Conservation (phyloP, 2,797 vertebrate genomes). For the Nothura maculosa region DNA sequence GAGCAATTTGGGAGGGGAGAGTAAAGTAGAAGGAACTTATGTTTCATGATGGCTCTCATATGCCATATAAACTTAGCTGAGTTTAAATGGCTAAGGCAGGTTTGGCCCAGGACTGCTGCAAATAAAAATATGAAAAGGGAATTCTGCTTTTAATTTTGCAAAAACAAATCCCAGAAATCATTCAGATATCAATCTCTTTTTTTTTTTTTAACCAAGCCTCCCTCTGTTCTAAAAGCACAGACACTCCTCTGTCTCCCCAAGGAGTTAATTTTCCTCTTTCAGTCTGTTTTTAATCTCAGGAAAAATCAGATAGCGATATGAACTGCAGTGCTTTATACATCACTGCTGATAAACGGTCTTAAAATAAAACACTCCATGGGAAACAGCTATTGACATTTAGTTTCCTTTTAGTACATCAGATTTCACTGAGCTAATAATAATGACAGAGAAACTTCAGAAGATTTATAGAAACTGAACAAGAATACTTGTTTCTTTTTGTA, state of each 20-base stretch:
- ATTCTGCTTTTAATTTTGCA: constrained; percentile 35
- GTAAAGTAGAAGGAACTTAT: constrained; percentile 42
- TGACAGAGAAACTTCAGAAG: not conserved
- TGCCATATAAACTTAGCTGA: constrained; percentile 30
- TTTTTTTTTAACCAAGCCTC: constrained; percentile 6
- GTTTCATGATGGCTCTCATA: constrained; percentile 1
- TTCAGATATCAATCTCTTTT: not conserved
- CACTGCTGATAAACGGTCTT: not conserved
- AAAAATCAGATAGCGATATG: not conserved
- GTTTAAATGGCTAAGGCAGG: not conserved
- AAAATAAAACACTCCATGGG: not conserved
- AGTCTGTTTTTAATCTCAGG: not conserved
- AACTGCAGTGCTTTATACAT: not conserved
- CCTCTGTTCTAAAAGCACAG: not conserved
- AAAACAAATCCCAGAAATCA: not conserved
- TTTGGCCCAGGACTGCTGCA: not conserved
- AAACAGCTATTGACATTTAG: not conserved
- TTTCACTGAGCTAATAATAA: not conserved
- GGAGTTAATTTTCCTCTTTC: not conserved
- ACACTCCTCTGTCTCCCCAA: not conserved
- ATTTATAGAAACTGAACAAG: not conserved
- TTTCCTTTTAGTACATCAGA: not conserved
- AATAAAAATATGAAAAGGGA: constrained; percentile 26
- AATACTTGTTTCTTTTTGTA: not conserved
- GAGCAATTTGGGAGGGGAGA: not conserved